Evolutionary conservation across 2,113 vertebrate species (phyloP).

Genomic region (Montifringilla adamsi): DNA sequence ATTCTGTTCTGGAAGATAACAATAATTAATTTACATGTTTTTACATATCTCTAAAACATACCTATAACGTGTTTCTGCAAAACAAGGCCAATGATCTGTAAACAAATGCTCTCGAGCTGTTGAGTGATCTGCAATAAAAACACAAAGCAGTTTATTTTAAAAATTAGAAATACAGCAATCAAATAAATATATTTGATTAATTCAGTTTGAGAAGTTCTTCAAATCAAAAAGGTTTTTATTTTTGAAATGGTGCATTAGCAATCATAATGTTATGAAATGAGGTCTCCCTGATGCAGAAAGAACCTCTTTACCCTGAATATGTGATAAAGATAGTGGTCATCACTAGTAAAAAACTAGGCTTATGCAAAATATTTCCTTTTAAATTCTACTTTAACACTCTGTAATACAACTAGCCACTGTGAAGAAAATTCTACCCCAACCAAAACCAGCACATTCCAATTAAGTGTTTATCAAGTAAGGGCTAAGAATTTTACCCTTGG

Average conservation of each 20-base stretch:
- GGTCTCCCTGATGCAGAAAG: neutral
- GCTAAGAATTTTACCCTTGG: neutral
- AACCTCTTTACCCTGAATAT: neutral
- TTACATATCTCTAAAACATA: slow-evolving; percentile 62
- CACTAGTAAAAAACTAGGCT: neutral
- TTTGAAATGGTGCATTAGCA: neutral
- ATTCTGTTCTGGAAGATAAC: neutral
- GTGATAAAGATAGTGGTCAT: neutral
- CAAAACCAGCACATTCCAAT: neutral
- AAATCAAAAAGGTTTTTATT: neutral
- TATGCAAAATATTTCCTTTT: neutral
- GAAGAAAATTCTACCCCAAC: neutral
- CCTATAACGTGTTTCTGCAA: slow-evolving; percentile 96
- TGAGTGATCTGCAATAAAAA: slow-evolving; percentile 86
- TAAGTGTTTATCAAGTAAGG: neutral
- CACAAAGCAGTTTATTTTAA: neutral
- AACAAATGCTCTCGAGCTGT: slow-evolving; percentile 93
- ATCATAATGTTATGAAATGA: neutral
- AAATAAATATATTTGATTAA: neutral
- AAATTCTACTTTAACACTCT: neutral
- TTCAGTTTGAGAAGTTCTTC: neutral
- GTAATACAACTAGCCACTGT: neutral
- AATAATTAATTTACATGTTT: neutral
- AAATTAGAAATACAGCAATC: neutral
- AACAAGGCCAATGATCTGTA: slow-evolving; percentile 94